Evolutionary conservation across 1,140 invertebrate species (phyloP).

Genomic region (Papilio machaon): DNA sequence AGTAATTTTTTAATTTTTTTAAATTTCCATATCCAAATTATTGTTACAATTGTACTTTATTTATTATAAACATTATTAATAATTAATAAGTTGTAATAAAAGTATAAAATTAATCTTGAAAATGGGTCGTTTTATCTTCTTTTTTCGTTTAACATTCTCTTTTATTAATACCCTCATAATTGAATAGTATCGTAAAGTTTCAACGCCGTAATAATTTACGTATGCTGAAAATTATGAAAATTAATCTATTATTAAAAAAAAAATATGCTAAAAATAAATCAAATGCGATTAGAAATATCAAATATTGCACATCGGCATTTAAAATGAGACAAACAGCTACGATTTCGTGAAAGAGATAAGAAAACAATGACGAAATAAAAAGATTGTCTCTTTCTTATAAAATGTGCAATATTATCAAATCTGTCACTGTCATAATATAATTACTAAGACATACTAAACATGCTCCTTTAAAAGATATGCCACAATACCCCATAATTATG

Average conservation of each 20-base stretch:
- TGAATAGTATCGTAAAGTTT: not conserved
- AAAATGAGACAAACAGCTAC: too few relatives aligned
- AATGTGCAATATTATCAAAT: not conserved
- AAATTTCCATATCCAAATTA: not conserved
- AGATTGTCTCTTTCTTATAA: too few relatives aligned
- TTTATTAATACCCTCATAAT: not conserved
- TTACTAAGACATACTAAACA: not conserved
- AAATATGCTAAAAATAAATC: not conserved
- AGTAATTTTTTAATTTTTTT: not conserved
- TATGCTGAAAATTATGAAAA: constrained; percentile 22
- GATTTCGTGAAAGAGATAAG: too few relatives aligned
- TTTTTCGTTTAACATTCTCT: not conserved
- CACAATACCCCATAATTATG: constrained; percentile 13
- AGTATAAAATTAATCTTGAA: not conserved
- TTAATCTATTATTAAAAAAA: not conserved
- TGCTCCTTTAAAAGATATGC: constrained; percentile 6
- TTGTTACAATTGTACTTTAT: constrained; percentile 4
- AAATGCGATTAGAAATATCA: not conserved
- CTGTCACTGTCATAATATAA: not conserved
- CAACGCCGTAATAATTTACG: constrained; percentile 23
- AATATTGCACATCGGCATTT: not conserved
- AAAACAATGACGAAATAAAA: too few relatives aligned
- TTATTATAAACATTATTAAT: not conserved
- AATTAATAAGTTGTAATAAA: not conserved
- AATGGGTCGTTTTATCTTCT: constrained; percentile 8